A percentile compares a stretch with the other conserved stretches of the same genome.
Conservation (phyloP, 2,113 vertebrate species). For the Myrmecobius fasciatus region DNA sequence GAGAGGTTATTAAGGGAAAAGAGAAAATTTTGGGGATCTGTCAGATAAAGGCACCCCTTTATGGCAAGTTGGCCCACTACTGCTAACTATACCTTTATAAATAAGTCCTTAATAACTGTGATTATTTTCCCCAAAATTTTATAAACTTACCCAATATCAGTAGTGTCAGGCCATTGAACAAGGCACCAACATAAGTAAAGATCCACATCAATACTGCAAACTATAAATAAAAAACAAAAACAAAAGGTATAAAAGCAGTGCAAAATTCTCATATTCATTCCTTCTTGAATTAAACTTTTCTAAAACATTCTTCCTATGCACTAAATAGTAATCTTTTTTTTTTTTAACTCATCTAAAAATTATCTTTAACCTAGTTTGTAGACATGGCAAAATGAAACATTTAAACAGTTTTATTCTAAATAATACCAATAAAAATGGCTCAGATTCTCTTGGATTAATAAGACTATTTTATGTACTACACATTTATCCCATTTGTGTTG, state of each 20-base stretch:
- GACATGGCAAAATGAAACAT: neutral
- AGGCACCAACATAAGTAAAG: conserved; percentile 96
- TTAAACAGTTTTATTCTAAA: neutral
- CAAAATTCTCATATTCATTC: neutral
- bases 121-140: neutral
- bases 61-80: neutral
- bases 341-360: neutral
- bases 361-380: neutral
- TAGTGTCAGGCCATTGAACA: conserved; percentile 98
- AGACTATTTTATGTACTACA: neutral
- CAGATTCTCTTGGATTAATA: too few species aligned
- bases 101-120: conserved; percentile 17
- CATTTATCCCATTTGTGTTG: neutral
- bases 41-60: neutral
- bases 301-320: neutral
- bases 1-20: neutral
- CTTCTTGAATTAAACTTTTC: neutral
- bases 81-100: neutral
- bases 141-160: conserved; percentile 94
- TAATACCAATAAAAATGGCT: neutral
- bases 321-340: neutral
- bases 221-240: conserved; percentile 80
- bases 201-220: conserved; percentile 98
- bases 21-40: neutral
- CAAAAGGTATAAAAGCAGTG: neutral